These are phyloP conservation scores for Pteropus alecto DNA, from an alignment of 2,113 vertebrate genomes.

Conservation along the genomic window DNA sequence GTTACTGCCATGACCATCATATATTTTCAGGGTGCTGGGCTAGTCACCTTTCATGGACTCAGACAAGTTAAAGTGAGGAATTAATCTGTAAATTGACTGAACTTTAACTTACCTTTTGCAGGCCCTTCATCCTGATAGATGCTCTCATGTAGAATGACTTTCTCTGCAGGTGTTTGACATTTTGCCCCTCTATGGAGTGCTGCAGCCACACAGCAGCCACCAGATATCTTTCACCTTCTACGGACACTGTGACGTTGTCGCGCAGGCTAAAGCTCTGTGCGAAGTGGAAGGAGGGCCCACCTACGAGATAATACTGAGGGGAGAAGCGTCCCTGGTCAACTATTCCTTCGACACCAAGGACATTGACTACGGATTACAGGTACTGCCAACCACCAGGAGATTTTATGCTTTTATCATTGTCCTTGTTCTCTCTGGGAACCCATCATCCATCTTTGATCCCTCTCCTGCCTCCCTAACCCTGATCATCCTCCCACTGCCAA, in stretches of 20 bases:
- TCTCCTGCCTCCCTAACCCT: background rate
- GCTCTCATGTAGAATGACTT: background rate
- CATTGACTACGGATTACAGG: conserved; percentile 88
- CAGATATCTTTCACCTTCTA: conserved; percentile 87
- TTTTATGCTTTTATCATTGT: background rate
- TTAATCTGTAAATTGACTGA: background rate
- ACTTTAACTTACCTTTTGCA: background rate
- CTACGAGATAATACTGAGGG: conserved; percentile 85
- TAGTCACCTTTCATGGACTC: background rate
- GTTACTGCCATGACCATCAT: background rate
- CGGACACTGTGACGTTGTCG: conserved; percentile 80
- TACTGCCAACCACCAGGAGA: background rate
- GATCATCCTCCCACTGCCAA: background rate
- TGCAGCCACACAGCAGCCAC: conserved; percentile 85
- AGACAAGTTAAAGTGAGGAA: background rate
- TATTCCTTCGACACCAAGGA: conserved; percentile 83
- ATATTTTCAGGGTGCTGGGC: background rate
- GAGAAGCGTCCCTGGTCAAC: conserved; percentile 85
- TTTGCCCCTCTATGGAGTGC: conserved; percentile 82
- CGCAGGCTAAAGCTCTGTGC: conserved; percentile 83
- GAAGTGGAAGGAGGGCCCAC: conserved; percentile 88
- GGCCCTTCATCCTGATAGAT: too few species aligned
- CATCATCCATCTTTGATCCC: background rate
- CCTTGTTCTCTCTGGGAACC: background rate
- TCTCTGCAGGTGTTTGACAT: conserved; percentile 89